phyloP scores from a whole-genome alignment of 2,888 invertebrate species.

The Sipha maydis region DNA sequence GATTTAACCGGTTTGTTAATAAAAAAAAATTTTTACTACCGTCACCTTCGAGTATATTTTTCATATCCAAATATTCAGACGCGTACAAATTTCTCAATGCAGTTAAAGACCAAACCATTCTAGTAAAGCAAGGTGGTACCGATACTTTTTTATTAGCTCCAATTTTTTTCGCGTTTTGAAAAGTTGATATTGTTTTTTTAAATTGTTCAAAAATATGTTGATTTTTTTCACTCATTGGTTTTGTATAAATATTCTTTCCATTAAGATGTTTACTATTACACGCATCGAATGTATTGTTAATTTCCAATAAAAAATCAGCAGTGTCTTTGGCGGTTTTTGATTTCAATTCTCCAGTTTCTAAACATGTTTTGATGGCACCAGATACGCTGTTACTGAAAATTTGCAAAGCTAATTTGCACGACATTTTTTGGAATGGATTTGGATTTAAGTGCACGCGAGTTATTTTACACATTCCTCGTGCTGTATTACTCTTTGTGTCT shows the following conservation, averaged over 20 bases:
- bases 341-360: conserved; percentile 63
- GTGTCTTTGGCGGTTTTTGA: conserved; percentile 61
- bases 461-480: conserved; percentile 7
- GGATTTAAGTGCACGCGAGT: conserved; percentile 63
- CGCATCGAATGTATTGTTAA: conserved; percentile 65
- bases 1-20: conserved; percentile 64
- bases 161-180: conserved; percentile 23
- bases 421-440: conserved; percentile 64
- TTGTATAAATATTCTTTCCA: conserved; percentile 62
- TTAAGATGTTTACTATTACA: conserved; percentile 64
- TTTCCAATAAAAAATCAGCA: conserved; percentile 64
- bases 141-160: conserved; percentile 62
- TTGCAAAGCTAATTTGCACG: conserved; percentile 64
- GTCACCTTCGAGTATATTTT: conserved; percentile 63
- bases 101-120: conserved; percentile 64
- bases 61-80: conserved; percentile 36
- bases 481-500: conserved; percentile 60
- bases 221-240: conserved; percentile 56
- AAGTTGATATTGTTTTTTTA: not conserved
- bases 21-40: conserved; percentile 63
- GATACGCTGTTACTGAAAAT: conserved; percentile 65
- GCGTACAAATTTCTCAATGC: conserved; percentile 57
- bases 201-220: not conserved
- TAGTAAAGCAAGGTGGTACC: conserved; percentile 64
- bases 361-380: conserved; percentile 64